These are phyloP conservation scores for Hirundo rustica DNA, from an alignment of 2,797 vertebrate species.

Conservation along the genomic window DNA sequence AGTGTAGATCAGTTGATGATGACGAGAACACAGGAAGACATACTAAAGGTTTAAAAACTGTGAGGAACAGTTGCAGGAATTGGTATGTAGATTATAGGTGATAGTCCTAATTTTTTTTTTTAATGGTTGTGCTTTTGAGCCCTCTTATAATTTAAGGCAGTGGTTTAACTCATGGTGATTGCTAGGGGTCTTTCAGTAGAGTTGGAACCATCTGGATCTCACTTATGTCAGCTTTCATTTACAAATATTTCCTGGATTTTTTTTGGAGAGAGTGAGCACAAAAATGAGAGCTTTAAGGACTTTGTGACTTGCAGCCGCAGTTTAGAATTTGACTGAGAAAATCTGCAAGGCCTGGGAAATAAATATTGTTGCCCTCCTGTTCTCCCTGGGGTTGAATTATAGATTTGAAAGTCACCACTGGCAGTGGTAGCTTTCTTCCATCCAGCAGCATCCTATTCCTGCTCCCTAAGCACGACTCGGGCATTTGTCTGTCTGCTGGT, in stretches of 20 bases:
- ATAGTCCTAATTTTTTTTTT: background rate
- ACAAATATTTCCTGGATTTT: background rate
- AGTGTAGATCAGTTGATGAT: background rate
- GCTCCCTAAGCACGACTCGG: background rate
- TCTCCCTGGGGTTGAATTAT: background rate
- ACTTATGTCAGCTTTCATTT: background rate
- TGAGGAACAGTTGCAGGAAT: background rate
- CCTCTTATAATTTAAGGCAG: background rate
- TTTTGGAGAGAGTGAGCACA: background rate
- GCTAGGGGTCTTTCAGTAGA: background rate
- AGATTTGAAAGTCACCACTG: background rate
- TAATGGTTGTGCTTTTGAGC: background rate
- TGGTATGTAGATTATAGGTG: background rate
- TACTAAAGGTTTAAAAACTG: background rate
- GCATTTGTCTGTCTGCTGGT: background rate
- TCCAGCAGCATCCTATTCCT: background rate
- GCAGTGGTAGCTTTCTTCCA: background rate
- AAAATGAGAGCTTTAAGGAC: background rate
- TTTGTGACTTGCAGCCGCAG: background rate
- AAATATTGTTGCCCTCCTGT: background rate
- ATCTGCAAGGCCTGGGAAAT: background rate
- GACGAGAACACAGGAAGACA: background rate
- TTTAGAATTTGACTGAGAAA: background rate
- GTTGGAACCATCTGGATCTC: slow-evolving; percentile 2
- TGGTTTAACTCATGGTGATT: background rate